phyloP scores from a whole-genome alignment of 2,797 vertebrate species.

The Peromyscus nudipes region DNA sequence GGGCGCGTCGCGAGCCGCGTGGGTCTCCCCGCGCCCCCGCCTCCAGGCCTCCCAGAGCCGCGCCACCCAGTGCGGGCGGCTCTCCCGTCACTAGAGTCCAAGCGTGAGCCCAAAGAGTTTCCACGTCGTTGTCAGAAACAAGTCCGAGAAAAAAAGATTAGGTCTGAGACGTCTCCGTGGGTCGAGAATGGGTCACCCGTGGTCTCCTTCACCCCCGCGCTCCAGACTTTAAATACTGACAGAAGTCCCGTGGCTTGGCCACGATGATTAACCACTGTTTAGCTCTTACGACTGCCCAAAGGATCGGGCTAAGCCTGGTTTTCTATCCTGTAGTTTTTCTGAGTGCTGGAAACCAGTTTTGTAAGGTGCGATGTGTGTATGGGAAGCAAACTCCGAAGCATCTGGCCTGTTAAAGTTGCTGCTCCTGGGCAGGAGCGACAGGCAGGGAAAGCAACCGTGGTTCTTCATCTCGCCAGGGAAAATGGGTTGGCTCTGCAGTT shows the following conservation, averaged over 20 bases:
- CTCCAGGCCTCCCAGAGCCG: not conserved
- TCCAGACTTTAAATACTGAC: not conserved
- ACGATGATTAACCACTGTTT: not conserved
- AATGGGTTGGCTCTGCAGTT: not conserved
- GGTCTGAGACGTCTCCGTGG: not conserved
- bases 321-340: not conserved
- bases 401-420: not conserved
- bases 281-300: not conserved
- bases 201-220: not conserved
- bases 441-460: not conserved
- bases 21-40: not conserved
- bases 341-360: slow-evolving; percentile 2
- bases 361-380: not conserved
- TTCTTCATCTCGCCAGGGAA: not conserved
- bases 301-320: not conserved
- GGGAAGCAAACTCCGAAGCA: not conserved
- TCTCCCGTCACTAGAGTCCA: too few relatives aligned
- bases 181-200: not conserved
- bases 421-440: not conserved
- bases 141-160: not conserved
- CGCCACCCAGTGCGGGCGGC: not conserved
- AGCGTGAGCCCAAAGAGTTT: not conserved
- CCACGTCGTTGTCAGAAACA: not conserved
- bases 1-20: not conserved
- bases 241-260: too few relatives aligned